Evolutionary conservation across 2,113 vertebrate genomes (phyloP), one percentile per base, ranked within the genome.

Genomic region (Aptenodytes forsteri): DNA sequence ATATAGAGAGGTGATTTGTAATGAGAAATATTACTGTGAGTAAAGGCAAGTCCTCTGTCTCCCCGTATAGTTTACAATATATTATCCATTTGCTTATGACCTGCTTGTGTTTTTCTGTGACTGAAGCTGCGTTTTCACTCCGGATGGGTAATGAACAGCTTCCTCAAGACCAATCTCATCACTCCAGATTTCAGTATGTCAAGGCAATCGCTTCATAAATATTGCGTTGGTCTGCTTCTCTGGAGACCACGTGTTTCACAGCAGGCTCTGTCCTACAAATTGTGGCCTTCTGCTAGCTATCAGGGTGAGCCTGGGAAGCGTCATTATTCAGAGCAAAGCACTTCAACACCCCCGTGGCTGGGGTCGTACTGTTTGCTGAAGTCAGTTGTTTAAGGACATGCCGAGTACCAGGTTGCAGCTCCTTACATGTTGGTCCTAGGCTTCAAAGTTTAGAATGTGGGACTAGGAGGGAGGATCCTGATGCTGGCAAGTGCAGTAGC

Each of bases 1-100:
- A 54, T 52, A n/a, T 9, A 26, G 71, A 83, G 88, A 82, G 62
- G 38, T 85, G 85, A 59, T 95, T 76, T 81, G 87, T 95, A 94
- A 87, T 97, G 97, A 98, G 96, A 93, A 98, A 97, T 98, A 69
- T 97, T 56, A 36, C 66, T 75, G 16, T 71, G 94, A 91, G 91
- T 78, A 91, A 59, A 97, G 96, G 84, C 91, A 92, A 97, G 64
- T 55, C 94, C 95, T 93, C 49, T 36, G 75, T 93, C 83, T 98
- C 96, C 70, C 93, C 71, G 12, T 44, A 19, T 44, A 85, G 93
- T 87, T 96, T 70, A 59, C 92, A 92, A 87, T 95, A 75, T 95
- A 91, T 94, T 95, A 76, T 87, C 80, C 34, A 5, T 69, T 96
- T 94, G 95, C 92, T 96, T 44, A 19, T 34, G 96, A 87, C 90